Evolutionary conservation across 2,113 vertebrate species (phyloP).

Genomic region (Sturnus vulgaris): DNA sequence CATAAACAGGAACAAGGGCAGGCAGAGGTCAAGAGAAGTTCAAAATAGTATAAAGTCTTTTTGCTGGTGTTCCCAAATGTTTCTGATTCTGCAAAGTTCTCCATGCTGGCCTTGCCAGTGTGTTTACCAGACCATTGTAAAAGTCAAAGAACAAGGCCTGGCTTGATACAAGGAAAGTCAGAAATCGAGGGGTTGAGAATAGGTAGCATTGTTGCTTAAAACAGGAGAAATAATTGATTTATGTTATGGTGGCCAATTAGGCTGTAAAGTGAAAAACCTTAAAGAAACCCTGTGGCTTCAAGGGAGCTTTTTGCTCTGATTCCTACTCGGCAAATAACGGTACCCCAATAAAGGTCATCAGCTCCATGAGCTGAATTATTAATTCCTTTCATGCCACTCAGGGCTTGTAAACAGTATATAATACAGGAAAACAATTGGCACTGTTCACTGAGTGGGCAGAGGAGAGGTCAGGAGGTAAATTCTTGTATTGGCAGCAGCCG

Average conservation of each 20-base stretch:
- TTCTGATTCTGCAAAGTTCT: constrained; percentile 61
- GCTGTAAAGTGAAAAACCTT: constrained; percentile 84
- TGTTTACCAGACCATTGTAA: constrained; percentile 76
- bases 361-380: constrained; percentile 73
- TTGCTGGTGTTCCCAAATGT: constrained; percentile 66
- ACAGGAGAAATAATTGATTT: constrained; percentile 88
- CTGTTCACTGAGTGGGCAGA: constrained; percentile 78
- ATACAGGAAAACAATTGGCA: constrained; percentile 82
- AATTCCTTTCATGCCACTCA: constrained; percentile 78
- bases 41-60: constrained; percentile 77
- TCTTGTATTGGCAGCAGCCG: constrained; percentile 81
- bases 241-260: constrained; percentile 82
- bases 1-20: constrained; percentile 75
- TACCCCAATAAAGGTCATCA: constrained; percentile 78
- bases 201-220: constrained; percentile 82
- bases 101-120: constrained; percentile 37
- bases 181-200: constrained; percentile 77
- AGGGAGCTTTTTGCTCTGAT: constrained; percentile 64
- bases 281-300: constrained; percentile 71
- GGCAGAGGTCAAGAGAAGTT: constrained; percentile 86
- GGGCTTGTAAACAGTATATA: constrained; percentile 81
- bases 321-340: constrained; percentile 70
- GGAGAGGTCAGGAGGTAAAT: constrained; percentile 83
- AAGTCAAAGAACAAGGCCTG: constrained; percentile 75
- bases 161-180: constrained; percentile 74